Base-by-base conservation (phyloP, 2,797 vertebrate species). In the Poeciliopsis infans region DNA sequence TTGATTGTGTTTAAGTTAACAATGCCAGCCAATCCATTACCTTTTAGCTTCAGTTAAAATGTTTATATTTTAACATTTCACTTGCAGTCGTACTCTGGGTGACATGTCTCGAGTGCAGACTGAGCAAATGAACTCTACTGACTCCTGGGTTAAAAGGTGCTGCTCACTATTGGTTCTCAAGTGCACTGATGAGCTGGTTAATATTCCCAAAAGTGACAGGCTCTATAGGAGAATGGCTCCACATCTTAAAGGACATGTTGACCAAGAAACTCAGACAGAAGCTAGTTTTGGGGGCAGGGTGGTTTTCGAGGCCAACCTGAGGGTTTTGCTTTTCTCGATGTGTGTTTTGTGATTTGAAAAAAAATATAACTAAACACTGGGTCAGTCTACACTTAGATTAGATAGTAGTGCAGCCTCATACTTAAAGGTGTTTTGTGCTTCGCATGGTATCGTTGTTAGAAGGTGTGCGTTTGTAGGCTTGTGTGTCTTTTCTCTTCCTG, bases 161-260 rank as follows among this genome's bases (percentile, higher is more conserved):
- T 51, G 83, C 77, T 77, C 79, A 74, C 69, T 84, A 86, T 85
- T 87, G 83, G 71, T 83, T 80, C 70, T 88, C 83, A 90, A 86
- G 84, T 83, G 89, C 82, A 74, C 80, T 78, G 84, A 92, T 87
- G 88, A 91, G 92, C 89, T 89, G 75, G 72, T 92, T 91, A 90
- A 87, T 90, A 89, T 89, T 91, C 88, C 68, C 4, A 47, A 0
- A 16, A 79, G 79, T 72, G 86, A 90, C 80, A 76, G 47, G 55
- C 79, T 85, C 75, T 16, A 23, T 59, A 73, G 74, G 82, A 71
- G 77, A 33, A 76, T 59, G 72, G 61, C 79, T 83, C 36, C 25
- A 8, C 72, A 81, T 25, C 72, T 83, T 3, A 79, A 45, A 72
- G 75, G 33, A 75, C 15, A n/a, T 75, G 82, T 72, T 86, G 86